Evolutionary conservation across 2,888 invertebrate genomes (phyloP), one percentile per base, ranked within the genome.

Genomic region (Asteroscopus sphinx): DNA sequence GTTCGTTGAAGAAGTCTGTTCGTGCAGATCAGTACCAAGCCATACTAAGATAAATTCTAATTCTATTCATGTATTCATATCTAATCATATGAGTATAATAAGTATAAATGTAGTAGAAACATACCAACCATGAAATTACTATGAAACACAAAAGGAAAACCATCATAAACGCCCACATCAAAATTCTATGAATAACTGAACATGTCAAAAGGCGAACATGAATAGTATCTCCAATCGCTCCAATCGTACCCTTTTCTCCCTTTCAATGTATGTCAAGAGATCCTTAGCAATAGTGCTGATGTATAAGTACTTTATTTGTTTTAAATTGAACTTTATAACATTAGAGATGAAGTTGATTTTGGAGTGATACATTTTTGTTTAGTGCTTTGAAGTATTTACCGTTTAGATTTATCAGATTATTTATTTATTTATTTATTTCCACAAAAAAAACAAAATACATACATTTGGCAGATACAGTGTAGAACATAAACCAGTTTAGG

Each of bases 151-250:
- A 70, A 47, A 66, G 54, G 71, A 76, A 63, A 61, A 63, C 51
- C 70, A 73, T 46, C 65, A 79, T 81, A 80, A 77, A 53, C 65
- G 67, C 58, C 39, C 58, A 77, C 79, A 83, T 84, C 81, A 80
- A 73, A 79, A 81, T 82, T 87, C 87, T 76, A 90, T 90, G 90
- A 90, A 90, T 90, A 90, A 88, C 83, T 87, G 88, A 89, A 87
- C 82, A 86, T 71, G 77, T 82, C 82, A 83, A 85, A 87, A 78
- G 85, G 81, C 79, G 72, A 76, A 81, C 77, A 53, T 79, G 79
- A 83, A 82, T 81, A 79, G 83, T 89, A 90, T 90, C 89, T 86
- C 48, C 65, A 80, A 89, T 87, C 87, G 76, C 89, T 86, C 48
- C 65, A 80, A 89, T 87, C 87, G 76, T 81, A 80, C 76, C 76